Percentiles rank a stretch among this genome's conserved stretches.
These are phyloP conservation scores for Metopia argyrocephala DNA, from an alignment of 2,888 invertebrate genomes.

Conservation along the genomic window DNA sequence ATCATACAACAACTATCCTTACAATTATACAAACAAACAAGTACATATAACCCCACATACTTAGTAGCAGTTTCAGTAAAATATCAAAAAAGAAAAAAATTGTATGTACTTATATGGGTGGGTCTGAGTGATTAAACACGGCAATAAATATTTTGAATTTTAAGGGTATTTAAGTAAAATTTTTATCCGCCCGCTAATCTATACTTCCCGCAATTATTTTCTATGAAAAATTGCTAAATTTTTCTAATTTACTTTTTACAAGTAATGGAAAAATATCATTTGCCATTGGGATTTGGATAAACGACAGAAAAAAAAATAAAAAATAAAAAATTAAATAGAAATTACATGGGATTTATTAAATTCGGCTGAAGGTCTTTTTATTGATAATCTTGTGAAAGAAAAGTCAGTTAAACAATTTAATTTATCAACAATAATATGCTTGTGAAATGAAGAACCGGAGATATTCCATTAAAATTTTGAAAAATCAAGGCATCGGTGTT, in stretches of 20 bases:
- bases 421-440: too few species aligned
- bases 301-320: neutral
- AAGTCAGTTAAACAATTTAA: too few species aligned
- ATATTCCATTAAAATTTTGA: too few species aligned
- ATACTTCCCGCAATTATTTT: constrained; percentile 26
- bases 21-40: neutral
- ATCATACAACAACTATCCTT: neutral
- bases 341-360: neutral
- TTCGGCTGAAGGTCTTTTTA: too few species aligned
- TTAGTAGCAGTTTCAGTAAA: neutral
- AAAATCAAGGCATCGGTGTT: too few species aligned
- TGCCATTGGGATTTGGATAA: neutral
- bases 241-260: neutral
- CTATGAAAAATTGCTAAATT: constrained; percentile 39
- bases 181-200: constrained; percentile 59
- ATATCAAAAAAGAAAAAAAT: constrained; percentile 11
- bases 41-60: neutral
- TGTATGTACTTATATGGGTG: too few species aligned
- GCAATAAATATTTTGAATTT: constrained; percentile 49
- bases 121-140: constrained; percentile 50
- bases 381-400: too few species aligned
- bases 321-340: neutral
- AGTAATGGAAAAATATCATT: constrained; percentile 7
- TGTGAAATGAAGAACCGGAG: too few species aligned
- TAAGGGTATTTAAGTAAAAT: constrained; percentile 50